A percentile compares a stretch with the other conserved stretches of the same genome.
These are phyloP conservation scores for Syngnathus acus DNA, from an alignment of 2,797 vertebrate genomes.

Conservation along the genomic window DNA sequence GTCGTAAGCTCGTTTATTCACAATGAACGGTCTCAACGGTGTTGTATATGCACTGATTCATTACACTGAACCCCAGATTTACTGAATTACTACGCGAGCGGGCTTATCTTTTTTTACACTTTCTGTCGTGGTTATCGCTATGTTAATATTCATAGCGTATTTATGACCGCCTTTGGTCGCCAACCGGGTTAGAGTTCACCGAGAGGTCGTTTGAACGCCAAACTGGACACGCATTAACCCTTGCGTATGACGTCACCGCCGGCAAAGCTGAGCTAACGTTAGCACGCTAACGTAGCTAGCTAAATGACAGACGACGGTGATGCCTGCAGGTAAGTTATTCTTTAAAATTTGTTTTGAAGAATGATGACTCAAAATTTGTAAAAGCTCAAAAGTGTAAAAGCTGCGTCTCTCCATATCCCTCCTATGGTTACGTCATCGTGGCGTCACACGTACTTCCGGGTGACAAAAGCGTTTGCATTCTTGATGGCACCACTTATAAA, in stretches of 20 bases:
- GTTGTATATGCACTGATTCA: background rate
- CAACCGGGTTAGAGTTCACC: background rate
- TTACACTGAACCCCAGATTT: background rate
- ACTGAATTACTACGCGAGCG: background rate
- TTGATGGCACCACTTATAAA: background rate
- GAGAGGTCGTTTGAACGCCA: background rate
- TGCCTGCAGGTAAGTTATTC: constrained; percentile 51
- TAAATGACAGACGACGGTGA: constrained; percentile 44
- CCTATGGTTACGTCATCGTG: background rate
- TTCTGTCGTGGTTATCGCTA: background rate
- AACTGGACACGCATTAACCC: background rate
- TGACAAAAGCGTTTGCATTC: background rate
- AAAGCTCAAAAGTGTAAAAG: background rate
- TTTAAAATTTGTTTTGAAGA: background rate
- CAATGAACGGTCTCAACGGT: background rate
- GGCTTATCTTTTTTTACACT: background rate
- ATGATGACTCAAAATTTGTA: background rate
- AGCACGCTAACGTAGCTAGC: constrained; percentile 21
- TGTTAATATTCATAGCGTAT: background rate
- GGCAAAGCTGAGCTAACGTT: constrained; percentile 1
- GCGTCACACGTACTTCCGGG: background rate
- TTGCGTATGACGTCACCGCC: background rate
- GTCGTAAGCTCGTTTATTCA: background rate
- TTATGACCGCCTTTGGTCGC: background rate
- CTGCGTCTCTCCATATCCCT: background rate